phyloP scores from a whole-genome alignment of 2,888 invertebrate species.

The Fabriciana adippe region DNA sequence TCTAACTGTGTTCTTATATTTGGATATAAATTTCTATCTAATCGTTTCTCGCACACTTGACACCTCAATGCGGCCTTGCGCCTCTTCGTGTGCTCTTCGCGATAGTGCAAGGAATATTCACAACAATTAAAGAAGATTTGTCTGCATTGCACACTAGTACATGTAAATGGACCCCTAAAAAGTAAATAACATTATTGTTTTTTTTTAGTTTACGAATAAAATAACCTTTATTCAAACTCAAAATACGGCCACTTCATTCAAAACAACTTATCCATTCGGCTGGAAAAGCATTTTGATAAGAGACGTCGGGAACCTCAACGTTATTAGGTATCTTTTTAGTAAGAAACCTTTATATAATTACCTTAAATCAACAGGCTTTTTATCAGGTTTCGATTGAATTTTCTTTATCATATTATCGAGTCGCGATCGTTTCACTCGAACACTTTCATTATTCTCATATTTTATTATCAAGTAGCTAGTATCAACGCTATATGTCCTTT shows the following conservation, averaged over 20 bases:
- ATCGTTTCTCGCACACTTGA: conserved; percentile 75
- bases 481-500: conserved; percentile 56
- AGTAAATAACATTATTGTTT: conserved; percentile 13
- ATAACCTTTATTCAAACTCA: not conserved
- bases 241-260: too few species aligned
- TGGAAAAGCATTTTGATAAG: too few species aligned
- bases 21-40: conserved; percentile 59
- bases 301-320: too few species aligned
- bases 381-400: conserved; percentile 53
- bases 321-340: not conserved
- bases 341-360: conserved; percentile 36
- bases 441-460: conserved; percentile 54
- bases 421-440: conserved; percentile 50
- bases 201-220: not conserved
- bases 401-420: conserved; percentile 53
- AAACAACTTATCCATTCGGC: too few species aligned
- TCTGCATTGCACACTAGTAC: conserved; percentile 69
- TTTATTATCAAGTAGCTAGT: conserved; percentile 68
- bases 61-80: conserved; percentile 73
- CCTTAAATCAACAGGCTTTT: conserved; percentile 67
- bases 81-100: conserved; percentile 75
- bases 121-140: conserved; percentile 77
- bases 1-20: conserved; percentile 49
- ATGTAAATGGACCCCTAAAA: conserved; percentile 73
- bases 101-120: conserved; percentile 74